Conservation (phyloP, 2,888 invertebrate species). For the Carcina quercana region DNA sequence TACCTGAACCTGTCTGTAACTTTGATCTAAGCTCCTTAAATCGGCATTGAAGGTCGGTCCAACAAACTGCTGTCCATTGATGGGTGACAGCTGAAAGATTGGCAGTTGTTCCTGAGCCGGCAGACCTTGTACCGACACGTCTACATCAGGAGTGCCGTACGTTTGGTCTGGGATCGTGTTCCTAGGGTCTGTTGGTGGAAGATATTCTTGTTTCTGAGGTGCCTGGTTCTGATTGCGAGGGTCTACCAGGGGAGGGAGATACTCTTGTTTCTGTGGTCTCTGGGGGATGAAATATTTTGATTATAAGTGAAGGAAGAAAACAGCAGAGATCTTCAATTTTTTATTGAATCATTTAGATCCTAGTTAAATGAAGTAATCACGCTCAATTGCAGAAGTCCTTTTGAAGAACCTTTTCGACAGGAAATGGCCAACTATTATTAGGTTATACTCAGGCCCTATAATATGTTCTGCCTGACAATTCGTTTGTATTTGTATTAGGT, state of each 20-base stretch:
- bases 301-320: too few relatives aligned
- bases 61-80: constrained; percentile 52
- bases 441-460: too few relatives aligned
- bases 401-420: too few relatives aligned
- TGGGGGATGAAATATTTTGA: too few relatives aligned
- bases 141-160: constrained; percentile 39
- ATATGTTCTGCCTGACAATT: too few relatives aligned
- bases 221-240: constrained; percentile 4
- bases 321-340: too few relatives aligned
- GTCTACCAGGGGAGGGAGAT: constrained; percentile 3
- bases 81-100: constrained; percentile 52
- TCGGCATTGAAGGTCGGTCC: constrained; percentile 49
- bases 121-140: constrained; percentile 59
- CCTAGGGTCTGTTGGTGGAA: constrained; percentile 49
- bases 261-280: too few relatives aligned
- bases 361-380: too few relatives aligned
- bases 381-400: too few relatives aligned
- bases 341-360: too few relatives aligned
- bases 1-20: constrained; percentile 47
- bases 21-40: constrained; percentile 42
- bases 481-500: too few relatives aligned
- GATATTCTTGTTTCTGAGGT: constrained; percentile 30
- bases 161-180: constrained; percentile 25
- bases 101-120: constrained; percentile 50
- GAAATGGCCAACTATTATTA: too few relatives aligned